These are phyloP conservation scores for Diorhabda elongata DNA, from an alignment of 1,140 invertebrate genomes.

Conservation along the genomic window DNA sequence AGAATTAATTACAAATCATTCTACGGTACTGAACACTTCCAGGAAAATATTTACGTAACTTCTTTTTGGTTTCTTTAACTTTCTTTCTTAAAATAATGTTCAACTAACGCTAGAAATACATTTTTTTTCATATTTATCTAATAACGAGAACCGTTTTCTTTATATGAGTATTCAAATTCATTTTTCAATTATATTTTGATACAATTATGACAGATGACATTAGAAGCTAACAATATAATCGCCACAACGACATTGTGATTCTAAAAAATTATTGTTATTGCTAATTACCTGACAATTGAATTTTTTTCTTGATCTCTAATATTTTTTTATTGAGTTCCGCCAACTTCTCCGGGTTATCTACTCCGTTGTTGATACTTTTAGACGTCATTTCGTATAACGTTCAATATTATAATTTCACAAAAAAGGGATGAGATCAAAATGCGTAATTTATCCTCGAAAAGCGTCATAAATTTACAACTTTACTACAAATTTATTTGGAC, in stretches of 20 bases:
- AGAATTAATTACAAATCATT: too few species aligned
- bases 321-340: constrained; percentile 68
- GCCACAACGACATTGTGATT: background rate
- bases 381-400: background rate
- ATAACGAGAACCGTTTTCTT: too few species aligned
- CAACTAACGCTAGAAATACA: background rate
- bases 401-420: too few species aligned
- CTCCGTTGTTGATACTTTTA: constrained; percentile 6
- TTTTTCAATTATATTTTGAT: background rate
- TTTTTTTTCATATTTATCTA: background rate
- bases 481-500: too few species aligned
- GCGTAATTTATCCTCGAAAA: too few species aligned
- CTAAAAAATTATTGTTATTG: background rate
- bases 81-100: background rate
- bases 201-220: background rate
- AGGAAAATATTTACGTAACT: too few species aligned
- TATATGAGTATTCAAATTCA: background rate
- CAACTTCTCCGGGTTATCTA: constrained; percentile 20
- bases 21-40: too few species aligned
- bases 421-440: too few species aligned
- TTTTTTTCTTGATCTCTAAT: constrained; percentile 75
- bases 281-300: constrained; percentile 66
- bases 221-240: background rate
- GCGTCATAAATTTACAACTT: too few species aligned
- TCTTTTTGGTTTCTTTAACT: background rate